Conservation (phyloP, 2,113 vertebrate genomes). For the Larimichthys polyactis region DNA sequence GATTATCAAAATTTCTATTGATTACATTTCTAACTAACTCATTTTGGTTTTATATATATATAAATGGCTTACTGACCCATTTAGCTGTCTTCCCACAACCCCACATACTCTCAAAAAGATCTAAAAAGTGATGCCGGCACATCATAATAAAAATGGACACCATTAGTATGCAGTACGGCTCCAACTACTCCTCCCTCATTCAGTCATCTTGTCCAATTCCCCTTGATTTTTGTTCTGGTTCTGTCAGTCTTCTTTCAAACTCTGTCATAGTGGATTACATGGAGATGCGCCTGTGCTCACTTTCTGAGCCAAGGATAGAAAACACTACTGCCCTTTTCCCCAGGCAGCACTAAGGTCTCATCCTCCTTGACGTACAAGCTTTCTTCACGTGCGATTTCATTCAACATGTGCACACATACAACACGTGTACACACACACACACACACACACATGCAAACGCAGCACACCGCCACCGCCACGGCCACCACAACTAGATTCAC, state of each 20-base stretch:
- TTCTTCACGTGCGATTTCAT: conserved; percentile 36
- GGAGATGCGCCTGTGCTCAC: conserved; percentile 44
- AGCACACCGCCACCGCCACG: background rate
- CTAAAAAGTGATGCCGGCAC: conserved; percentile 16
- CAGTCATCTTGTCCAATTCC: conserved; percentile 27
- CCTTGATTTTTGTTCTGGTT: conserved; percentile 16
- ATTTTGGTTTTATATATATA: conserved; percentile 10
- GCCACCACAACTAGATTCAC: conserved; percentile 35
- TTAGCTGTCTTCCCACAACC: background rate
- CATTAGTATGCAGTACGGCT: conserved; percentile 32
- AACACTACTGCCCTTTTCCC: conserved; percentile 38
- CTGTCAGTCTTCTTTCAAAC: conserved; percentile 44
- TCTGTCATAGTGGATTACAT: conserved; percentile 57
- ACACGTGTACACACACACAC: background rate
- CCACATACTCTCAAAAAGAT: background rate
- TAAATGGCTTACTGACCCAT: background rate
- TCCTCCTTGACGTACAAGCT: conserved; percentile 58
- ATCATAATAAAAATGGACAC: conserved; percentile 39
- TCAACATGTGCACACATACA: conserved; percentile 12
- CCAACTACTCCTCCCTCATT: conserved; percentile 27
- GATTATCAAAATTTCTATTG: conserved; percentile 13
- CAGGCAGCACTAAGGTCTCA: conserved; percentile 46
- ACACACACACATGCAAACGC: conserved; percentile 8
- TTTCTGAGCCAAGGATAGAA: conserved; percentile 42
- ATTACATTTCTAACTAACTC: background rate